A percentile compares a stretch with the other conserved stretches of the same genome.
These are phyloP conservation scores for Panthera leo DNA, from an alignment of 2,113 vertebrate species.

Conservation along the genomic window DNA sequence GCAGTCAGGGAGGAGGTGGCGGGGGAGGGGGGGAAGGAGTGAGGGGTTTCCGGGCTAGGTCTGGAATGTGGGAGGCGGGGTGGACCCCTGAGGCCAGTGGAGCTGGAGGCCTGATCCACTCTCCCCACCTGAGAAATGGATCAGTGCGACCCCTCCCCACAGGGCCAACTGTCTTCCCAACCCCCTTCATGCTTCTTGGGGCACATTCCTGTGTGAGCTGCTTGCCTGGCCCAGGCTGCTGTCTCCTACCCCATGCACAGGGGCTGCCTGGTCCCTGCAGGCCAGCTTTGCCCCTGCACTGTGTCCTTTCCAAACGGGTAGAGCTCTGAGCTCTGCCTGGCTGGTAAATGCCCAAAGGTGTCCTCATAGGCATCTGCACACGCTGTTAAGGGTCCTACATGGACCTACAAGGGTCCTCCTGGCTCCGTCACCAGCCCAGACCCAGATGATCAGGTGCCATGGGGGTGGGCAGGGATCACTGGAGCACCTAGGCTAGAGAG, in stretches of 20 bases:
- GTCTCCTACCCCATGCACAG: background rate
- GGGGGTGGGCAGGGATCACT: background rate
- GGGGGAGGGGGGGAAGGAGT: slow-evolving; percentile 68
- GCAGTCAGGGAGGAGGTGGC: slow-evolving; percentile 65
- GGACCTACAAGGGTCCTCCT: background rate
- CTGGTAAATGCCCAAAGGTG: background rate
- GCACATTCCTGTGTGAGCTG: background rate
- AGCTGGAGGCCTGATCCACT: background rate
- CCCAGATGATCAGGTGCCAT: fast-evolving
- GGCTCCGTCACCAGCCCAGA: background rate
- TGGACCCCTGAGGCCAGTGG: background rate
- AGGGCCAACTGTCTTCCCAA: background rate
- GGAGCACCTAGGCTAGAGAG: background rate
- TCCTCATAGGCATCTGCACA: background rate
- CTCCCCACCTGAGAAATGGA: slow-evolving; percentile 61
- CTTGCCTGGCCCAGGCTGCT: background rate
- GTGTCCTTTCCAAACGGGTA: background rate
- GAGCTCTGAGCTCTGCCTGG: background rate
- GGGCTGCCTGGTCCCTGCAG: background rate
- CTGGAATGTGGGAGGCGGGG: slow-evolving; percentile 79
- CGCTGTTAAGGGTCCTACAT: background rate
- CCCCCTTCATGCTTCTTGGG: background rate
- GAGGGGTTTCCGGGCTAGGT: slow-evolving; percentile 76
- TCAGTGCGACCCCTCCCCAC: background rate
- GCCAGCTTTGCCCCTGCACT: background rate